Evolutionary conservation across 2,113 vertebrate genomes (phyloP).

Genomic region (Epinephelus cyanopodus): DNA sequence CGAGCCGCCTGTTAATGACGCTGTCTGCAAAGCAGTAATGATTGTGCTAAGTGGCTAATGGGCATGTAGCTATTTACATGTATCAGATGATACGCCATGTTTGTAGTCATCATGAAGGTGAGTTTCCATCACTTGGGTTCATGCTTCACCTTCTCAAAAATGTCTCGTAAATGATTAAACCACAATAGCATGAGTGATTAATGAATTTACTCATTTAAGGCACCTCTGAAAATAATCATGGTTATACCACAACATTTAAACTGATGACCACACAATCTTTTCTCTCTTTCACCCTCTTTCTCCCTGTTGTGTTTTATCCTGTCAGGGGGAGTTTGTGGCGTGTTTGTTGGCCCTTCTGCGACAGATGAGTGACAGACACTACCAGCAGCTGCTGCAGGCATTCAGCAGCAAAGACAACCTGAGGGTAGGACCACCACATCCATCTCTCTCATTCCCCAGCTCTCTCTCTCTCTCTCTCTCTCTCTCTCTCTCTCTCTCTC

Average conservation of each 20-base stretch:
- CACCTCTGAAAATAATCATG: background rate
- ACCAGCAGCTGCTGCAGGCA: constrained; percentile 95
- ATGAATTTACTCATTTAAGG: background rate
- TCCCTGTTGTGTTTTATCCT: background rate
- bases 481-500: background rate
- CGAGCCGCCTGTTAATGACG: too few species aligned
- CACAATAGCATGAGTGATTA: too few species aligned
- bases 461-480: background rate
- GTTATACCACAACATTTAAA: background rate
- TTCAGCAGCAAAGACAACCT: constrained; percentile 94
- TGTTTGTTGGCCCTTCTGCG: constrained; percentile 94
- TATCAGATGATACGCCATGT: too few species aligned
- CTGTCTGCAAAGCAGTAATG: too few species aligned
- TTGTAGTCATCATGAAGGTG: too few species aligned
- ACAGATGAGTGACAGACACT: constrained; percentile 98
- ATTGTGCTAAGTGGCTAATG: too few species aligned
- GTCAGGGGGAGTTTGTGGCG: constrained; percentile 96
- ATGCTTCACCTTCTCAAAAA: too few species aligned
- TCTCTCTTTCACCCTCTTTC: background rate
- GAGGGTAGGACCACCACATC: constrained; percentile 57
- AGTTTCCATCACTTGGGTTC: too few species aligned
- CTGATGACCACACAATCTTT: background rate
- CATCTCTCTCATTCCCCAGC: background rate
- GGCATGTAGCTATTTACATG: too few species aligned
- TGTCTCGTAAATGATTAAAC: too few species aligned